Base-by-base conservation (phyloP, 2,888 invertebrate genomes). In the Microctonus brassicae region DNA sequence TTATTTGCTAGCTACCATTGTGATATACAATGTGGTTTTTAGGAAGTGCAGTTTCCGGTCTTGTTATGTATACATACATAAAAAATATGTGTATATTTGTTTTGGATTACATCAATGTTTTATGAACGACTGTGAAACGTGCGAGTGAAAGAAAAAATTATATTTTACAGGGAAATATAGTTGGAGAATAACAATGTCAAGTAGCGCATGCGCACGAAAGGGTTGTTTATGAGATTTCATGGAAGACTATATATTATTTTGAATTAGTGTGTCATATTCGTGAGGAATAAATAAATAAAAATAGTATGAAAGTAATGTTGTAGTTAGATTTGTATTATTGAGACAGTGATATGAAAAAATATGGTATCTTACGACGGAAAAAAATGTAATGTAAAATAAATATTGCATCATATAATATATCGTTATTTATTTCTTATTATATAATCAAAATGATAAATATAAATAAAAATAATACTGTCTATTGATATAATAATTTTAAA, bases 161-260 rank as follows among this genome's bases (percentile, higher is more conserved):
- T 61, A 70, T 70, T 70, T 70, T 66, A 34, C 24, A 66, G 70
- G 53, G 66, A 70, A 65, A 66, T 70, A 66, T 70, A 70, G 64
- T 64, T 39, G 39, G 64, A 65, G 58, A 70, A 70, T 64, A 58
- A 57, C 70, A 47, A n/a, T n/a, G 64, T 58, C 42, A 52, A 55
- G 65, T 60, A 57, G 61, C 13, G n/a, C n/a, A 4, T n/a, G 13
- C 39, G 11, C 13, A 39, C 39, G n/a, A 2, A 4, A 2, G n/a
- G 52, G 53, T 66, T 70, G 66, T 70, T 70, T 65, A 70, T 61
- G 70, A 66, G 66, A 66, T 70, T 34, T 70, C 53, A 61, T 26
- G 17, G 52, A 52, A n/a, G n/a, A n/a, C n/a, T n/a, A n/a, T n/a
- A n/a, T n/a, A n/a, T n/a, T n/a, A n/a, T n/a, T n/a, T n/a, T n/a